Evolutionary conservation across 2,113 vertebrate genomes (phyloP).

Genomic region (Lycocorax pyrrhopterus): DNA sequence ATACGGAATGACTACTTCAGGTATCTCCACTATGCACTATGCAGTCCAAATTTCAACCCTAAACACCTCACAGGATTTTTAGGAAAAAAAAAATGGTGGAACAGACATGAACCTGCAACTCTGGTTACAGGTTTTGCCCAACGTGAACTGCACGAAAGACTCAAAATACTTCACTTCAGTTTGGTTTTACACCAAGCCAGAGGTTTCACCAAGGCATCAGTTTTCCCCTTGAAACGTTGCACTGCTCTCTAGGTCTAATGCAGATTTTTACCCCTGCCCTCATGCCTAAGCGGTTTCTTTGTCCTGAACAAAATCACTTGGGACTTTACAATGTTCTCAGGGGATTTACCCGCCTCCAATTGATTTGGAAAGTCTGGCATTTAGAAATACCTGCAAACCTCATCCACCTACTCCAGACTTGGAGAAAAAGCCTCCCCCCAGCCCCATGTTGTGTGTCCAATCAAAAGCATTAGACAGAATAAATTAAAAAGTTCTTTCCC

Average conservation of each 20-base stretch:
- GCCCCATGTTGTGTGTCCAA: background rate
- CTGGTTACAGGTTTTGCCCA: background rate
- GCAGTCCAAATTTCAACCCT: background rate
- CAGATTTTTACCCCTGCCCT: background rate
- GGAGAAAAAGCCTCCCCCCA: background rate
- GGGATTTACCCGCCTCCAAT: background rate
- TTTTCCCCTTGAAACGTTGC: background rate
- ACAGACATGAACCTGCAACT: background rate
- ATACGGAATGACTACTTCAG: background rate
- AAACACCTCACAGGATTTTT: background rate
- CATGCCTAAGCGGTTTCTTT: background rate
- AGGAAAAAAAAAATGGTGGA: background rate
- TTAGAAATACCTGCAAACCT: background rate
- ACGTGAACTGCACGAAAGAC: fast-evolving
- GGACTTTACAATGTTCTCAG: background rate
- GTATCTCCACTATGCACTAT: background rate
- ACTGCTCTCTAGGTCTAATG: background rate
- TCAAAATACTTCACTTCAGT: background rate
- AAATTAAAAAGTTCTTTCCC: constrained; percentile 11
- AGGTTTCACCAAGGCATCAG: background rate
- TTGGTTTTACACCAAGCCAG: background rate
- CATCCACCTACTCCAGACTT: background rate
- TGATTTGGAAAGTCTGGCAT: background rate
- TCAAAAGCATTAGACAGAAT: background rate
- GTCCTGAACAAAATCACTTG: background rate